Conservation (phyloP, 2,113 vertebrate species). For the Grallaria varia region DNA sequence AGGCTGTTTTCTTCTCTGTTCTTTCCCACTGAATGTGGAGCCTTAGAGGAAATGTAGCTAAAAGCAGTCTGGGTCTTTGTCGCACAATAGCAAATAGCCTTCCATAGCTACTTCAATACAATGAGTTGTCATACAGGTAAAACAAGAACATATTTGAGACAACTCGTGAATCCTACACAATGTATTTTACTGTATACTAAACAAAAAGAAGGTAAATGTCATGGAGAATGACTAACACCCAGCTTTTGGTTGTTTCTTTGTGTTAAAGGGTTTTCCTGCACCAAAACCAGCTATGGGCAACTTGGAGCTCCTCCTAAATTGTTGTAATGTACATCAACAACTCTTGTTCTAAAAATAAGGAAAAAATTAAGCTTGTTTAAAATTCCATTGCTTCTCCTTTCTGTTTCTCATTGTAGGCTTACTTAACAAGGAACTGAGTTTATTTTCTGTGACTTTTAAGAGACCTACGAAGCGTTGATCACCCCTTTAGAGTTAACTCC, state of each 20-base stretch:
- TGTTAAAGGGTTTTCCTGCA: neutral
- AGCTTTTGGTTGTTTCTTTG: neutral
- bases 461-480: neutral
- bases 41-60: neutral
- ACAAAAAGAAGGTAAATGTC: neutral
- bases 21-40: neutral
- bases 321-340: neutral
- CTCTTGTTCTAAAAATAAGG: neutral
- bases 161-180: neutral
- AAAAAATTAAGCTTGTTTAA: neutral
- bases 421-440: neutral
- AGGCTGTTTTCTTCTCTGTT: neutral
- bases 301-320: neutral
- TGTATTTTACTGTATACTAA: neutral
- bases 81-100: rapidly evolving
- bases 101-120: neutral
- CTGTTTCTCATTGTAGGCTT: neutral
- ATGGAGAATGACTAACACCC: neutral
- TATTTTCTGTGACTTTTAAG: neutral
- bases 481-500: neutral
- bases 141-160: neutral
- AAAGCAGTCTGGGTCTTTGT: neutral
- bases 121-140: neutral
- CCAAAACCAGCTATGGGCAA: neutral
- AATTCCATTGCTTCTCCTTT: neutral